Base-by-base conservation (phyloP, 2,797 vertebrate species). In the Typhlichthys subterraneus region DNA sequence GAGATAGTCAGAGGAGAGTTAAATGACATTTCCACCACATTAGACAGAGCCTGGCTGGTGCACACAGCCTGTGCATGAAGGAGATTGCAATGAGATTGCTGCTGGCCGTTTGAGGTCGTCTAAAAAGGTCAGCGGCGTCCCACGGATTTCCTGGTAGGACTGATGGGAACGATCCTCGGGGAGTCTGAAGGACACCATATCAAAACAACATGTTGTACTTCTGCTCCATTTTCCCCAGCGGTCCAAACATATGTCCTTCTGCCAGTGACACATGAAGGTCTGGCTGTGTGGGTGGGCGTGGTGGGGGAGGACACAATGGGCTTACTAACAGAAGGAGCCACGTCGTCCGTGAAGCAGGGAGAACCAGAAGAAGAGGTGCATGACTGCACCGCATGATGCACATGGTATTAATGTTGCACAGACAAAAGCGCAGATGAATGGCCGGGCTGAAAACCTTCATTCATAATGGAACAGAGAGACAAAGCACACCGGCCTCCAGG, bases 11-110 rank as follows among this genome's bases (percentile, higher is more conserved):
- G 66, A 46, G 62, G 60, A 73, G 69, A 81, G 68, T 73, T 81
- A 86, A 89, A 91, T 88, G 64, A 87, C 77, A 87, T 89, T 89
- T 83, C 83, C 87, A 82, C 82, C 82, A 86, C 87, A 88, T 91
- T 90, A 88, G 76, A 67, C 79, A 81, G 80, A 76, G 70, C 50
- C 70, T 63, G 79, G 71, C 68, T 85, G 71, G 78, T 4, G 23
- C 23, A 29, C 70, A 77, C 65, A 13, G 70, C 54, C 60, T 82
- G 70, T 76, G 75, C 77, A 57, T 52, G 49, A 54, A 49, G 55
- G 48, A 51, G 53, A 47, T 59, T 65, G 58, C 23, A 62, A 42
- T 33, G 55, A 47, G 59, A 60, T 58, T 64, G 31, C n/a, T 14
- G 7, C 9, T 33, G 42, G 42, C 17, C 8, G 14, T 10, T 45